phyloP scores from a whole-genome alignment of 2,888 invertebrate species.

The Eupithecia dodoneata region DNA sequence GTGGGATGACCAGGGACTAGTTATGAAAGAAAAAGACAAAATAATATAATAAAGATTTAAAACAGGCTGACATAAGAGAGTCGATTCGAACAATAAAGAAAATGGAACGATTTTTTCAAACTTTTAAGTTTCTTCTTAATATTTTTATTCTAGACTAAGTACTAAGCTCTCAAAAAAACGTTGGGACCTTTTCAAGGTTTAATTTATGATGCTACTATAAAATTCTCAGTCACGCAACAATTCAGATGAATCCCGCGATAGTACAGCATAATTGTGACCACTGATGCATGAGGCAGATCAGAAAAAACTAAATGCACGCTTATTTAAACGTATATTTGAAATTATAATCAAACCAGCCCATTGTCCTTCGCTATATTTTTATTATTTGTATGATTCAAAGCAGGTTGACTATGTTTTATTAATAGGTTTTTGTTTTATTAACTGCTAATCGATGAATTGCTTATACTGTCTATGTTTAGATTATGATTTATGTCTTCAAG shows the following conservation, averaged over 20 bases:
- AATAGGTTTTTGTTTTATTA: slow-evolving; percentile 11
- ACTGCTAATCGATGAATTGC: slow-evolving; percentile 9
- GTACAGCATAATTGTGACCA: slow-evolving; percentile 39
- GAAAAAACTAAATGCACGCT: slow-evolving; percentile 37
- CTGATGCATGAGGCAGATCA: slow-evolving; percentile 53
- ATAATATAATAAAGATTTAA: too few relatives aligned
- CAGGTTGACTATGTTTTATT: slow-evolving; percentile 16
- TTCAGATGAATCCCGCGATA: slow-evolving; percentile 15
- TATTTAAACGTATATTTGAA: slow-evolving; percentile 31
- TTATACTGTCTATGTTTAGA: not conserved
- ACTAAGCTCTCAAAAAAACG: not conserved
- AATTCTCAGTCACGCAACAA: not conserved
- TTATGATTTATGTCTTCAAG: not conserved
- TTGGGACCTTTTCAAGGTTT: not conserved
- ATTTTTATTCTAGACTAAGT: not conserved
- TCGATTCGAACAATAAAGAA: too few relatives aligned
- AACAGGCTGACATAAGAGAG: too few relatives aligned
- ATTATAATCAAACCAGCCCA: slow-evolving; percentile 34
- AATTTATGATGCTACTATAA: not conserved
- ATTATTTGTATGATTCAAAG: slow-evolving; percentile 23
- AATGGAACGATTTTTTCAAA: too few relatives aligned
- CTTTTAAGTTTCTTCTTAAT: not conserved
- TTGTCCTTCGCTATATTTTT: slow-evolving; percentile 28
- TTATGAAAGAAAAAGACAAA: too few relatives aligned
- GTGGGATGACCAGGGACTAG: too few relatives aligned